Percentiles rank a stretch among this genome's conserved stretches.
Evolutionary conservation across 2,888 invertebrate species (phyloP).

Genomic region (Heliconius erato): DNA sequence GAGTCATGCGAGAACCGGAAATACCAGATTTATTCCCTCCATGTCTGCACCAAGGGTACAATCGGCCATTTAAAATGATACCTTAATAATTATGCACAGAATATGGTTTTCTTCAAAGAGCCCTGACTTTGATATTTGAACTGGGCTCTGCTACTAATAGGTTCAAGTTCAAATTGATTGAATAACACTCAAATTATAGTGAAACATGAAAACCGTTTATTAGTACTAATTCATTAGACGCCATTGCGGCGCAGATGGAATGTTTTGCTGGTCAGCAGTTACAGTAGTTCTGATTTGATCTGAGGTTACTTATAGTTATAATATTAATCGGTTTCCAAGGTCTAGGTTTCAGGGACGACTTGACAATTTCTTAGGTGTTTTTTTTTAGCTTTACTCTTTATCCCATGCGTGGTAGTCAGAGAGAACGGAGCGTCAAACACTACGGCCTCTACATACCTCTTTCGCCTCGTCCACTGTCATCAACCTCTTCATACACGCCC

Average conservation of each 20-base stretch:
- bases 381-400: too few relatives aligned
- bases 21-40: conserved; percentile 35
- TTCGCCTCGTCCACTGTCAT: too few relatives aligned
- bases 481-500: too few relatives aligned
- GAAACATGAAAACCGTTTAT: conserved; percentile 7
- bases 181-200: conserved; percentile 7
- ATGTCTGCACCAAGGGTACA: not conserved
- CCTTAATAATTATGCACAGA: not conserved
- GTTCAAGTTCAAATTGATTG: conserved; percentile 26
- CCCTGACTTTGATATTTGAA: conserved; percentile 18
- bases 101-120: conserved; percentile 1
- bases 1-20: conserved; percentile 33
- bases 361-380: too few relatives aligned
- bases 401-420: too few relatives aligned
- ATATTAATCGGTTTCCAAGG: not conserved
- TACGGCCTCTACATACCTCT: too few relatives aligned
- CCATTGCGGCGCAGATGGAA: not conserved
- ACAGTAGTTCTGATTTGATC: not conserved
- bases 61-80: conserved; percentile 7
- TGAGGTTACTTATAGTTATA: not conserved
- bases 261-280: not conserved
- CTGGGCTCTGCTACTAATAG: not conserved
- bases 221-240: conserved; percentile 7
- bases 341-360: too few relatives aligned
- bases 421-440: too few relatives aligned